Percentiles rank a stretch among this genome's conserved stretches.
Conservation (phyloP, 2,888 invertebrate genomes). For the Ypsolopha scabrella region DNA sequence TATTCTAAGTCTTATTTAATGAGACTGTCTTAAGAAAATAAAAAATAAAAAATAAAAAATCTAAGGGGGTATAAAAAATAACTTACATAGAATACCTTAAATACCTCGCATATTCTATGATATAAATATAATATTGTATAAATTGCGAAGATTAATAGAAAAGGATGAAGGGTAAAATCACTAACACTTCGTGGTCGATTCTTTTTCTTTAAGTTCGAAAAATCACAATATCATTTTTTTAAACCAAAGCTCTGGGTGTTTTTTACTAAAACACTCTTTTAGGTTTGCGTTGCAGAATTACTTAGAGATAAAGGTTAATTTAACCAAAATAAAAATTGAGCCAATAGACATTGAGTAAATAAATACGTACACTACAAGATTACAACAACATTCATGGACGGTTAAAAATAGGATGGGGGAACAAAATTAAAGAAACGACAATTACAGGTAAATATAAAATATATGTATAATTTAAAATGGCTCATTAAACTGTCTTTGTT, state of each 20-base stretch:
- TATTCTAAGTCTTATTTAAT: conserved; percentile 2
- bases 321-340: conserved; percentile 14
- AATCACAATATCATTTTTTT: conserved; percentile 33
- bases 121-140: conserved; percentile 21
- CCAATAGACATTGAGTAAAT: conserved; percentile 11
- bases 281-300: conserved; percentile 22
- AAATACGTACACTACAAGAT: conserved; percentile 12
- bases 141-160: conserved; percentile 27
- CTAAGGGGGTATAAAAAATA: conserved; percentile 20
- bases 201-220: conserved; percentile 33
- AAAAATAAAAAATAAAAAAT: conserved; percentile 13
- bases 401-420: conserved; percentile 40
- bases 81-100: conserved; percentile 23
- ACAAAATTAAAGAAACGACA: conserved; percentile 2
- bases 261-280: conserved; percentile 14
- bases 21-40: neutral
- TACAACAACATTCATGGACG: conserved; percentile 66
- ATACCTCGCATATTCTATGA: conserved; percentile 30
- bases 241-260: conserved; percentile 33
- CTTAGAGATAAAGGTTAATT: conserved; percentile 5
- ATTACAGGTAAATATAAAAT: neutral
- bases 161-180: conserved; percentile 41
- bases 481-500: conserved; percentile 1
- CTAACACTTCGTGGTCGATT: conserved; percentile 48
- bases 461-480: neutral